Base-by-base conservation (phyloP, 2,113 vertebrate genomes). In the Pyxicephalus adspersus region DNA sequence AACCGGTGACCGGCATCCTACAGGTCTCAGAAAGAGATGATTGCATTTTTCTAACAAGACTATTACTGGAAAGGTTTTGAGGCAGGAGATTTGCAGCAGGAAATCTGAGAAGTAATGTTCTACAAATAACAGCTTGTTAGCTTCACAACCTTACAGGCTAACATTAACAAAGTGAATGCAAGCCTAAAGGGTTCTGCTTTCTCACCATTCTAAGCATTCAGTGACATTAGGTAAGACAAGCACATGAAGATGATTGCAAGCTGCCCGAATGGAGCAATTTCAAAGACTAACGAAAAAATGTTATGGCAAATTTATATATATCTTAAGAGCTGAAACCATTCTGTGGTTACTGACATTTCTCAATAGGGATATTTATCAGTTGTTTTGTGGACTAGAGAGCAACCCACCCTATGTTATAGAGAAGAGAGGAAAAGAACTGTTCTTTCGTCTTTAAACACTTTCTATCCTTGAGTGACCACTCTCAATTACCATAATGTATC, bases 71-170 rank as follows among this genome's bases (percentile, higher is more conserved):
- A 74, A 45, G 79, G 28, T 28, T 81, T 74, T 74, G 63, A 74
- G 70, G 79, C 31, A 65, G 51, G 51, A 58, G 51, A 74, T 81
- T 50, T 55, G 68, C 68, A 64, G 58, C 26, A 25, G 68, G 45
- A 64, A 73, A 34, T 72, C 57, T 34, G 64, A 52, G 78, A 54
- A 20, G 45, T 74, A 81, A 74, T 65, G 70, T 65, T 81, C 70
- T 74, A 58, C 79, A 81, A 81, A 81, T 81, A 81, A 81, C 67
- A 72, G 58, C 79, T 66, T 74, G 79, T 81, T 81, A 81, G 51
- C 29, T 13, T 61, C 28, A 34, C 60, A 74, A 64, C 70, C 60
- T 81, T 34, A 34, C 38, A 72, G 50, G 25, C 68, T 65, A 81
- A 74, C 68, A 81, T 81, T 81, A 57, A 81, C 55, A 72, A 57